Conservation (phyloP, 2,113 vertebrate genomes). For the Strix aluco region DNA sequence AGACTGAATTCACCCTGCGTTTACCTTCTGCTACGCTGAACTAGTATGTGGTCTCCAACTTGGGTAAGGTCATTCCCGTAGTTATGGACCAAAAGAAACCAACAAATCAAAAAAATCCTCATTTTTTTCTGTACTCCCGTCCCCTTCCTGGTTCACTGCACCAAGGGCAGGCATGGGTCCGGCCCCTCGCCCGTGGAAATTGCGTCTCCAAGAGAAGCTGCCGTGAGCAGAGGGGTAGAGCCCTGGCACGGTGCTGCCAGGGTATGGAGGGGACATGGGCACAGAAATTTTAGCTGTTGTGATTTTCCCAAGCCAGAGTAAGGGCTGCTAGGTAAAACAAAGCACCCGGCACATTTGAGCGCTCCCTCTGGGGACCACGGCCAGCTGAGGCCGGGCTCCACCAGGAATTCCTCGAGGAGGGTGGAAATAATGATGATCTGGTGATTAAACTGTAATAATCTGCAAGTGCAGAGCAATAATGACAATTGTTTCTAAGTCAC, state of each 20-base stretch:
- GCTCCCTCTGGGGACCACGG: not conserved
- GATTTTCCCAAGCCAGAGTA: not conserved
- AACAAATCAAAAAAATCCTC: not conserved
- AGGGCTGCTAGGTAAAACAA: not conserved
- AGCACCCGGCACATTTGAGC: not conserved
- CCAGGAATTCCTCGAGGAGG: not conserved
- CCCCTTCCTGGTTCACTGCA: not conserved
- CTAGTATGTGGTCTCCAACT: not conserved
- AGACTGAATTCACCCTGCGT: not conserved
- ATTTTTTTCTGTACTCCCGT: no score
- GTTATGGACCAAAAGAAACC: not conserved
- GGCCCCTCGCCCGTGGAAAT: no score
- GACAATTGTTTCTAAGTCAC: not conserved
- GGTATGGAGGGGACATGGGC: not conserved
- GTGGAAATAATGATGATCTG: not conserved
- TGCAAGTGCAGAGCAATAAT: not conserved
- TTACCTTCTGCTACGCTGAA: not conserved
- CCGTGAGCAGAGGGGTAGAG: not conserved
- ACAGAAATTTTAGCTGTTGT: not conserved
- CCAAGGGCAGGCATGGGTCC: no score
- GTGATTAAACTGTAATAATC: not conserved
- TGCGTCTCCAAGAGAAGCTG: not conserved
- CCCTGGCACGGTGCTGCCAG: fast-evolving
- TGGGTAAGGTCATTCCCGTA: not conserved
- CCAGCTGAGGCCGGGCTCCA: no score